Conservation (phyloP, 37 sponge, comb jelly and placozoan species). For the Amphimedon queenslandica region DNA sequence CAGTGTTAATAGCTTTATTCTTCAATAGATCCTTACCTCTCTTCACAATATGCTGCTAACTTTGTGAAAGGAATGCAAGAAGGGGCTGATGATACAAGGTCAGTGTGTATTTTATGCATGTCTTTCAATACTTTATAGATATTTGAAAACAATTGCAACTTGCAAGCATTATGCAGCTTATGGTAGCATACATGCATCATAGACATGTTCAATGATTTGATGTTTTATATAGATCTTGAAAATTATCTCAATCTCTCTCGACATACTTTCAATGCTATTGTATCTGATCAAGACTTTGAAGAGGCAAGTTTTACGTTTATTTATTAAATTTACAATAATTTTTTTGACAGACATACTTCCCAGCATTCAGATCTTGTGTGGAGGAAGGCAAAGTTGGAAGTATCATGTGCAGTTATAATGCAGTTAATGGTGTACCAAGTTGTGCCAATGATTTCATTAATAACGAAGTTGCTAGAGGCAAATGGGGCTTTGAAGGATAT, state of each 20-base stretch:
- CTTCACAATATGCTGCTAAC: constrained; percentile 54
- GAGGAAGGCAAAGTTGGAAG: constrained; percentile 32
- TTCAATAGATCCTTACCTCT: constrained; percentile 82
- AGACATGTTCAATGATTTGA: too few species aligned
- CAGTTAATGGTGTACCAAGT: constrained; percentile 75
- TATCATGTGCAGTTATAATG: constrained; percentile 86
- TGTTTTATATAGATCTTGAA: constrained; percentile 49
- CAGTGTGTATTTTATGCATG: neutral
- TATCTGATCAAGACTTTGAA: constrained; percentile 13
- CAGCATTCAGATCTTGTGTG: constrained; percentile 48
- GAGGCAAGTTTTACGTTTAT: neutral
- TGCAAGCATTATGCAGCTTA: constrained; percentile 79
- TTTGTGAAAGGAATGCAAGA: constrained; percentile 74
- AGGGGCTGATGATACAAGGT: constrained; percentile 61
- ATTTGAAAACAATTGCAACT: constrained; percentile 57
- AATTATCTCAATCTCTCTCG: constrained; percentile 64
- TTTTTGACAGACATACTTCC: constrained; percentile 13
- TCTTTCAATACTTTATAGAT: constrained; percentile 26
- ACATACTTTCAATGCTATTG: constrained; percentile 29
- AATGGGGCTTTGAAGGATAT: constrained; percentile 69
- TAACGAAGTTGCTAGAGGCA: constrained; percentile 52
- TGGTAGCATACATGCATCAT: too few species aligned
- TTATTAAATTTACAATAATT: too few species aligned
- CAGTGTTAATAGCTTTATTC: neutral
- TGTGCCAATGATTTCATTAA: constrained; percentile 65